These are phyloP conservation scores for Nemotelus nigrinus DNA, from an alignment of 2,888 invertebrate species.

Conservation along the genomic window DNA sequence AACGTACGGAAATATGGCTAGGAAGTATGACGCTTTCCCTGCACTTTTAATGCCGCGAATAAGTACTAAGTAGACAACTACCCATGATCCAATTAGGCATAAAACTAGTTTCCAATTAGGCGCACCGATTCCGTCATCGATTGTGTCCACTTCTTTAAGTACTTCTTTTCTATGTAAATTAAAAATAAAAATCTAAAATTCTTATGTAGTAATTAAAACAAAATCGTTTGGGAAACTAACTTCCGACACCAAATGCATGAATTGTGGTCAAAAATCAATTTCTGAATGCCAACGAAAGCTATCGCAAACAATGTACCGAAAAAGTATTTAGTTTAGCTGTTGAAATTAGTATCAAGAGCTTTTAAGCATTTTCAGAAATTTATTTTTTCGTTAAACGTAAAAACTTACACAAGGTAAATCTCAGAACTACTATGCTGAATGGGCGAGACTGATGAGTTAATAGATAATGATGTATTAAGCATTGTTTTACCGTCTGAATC, in stretches of 20 bases:
- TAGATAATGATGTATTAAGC: slow-evolving; percentile 11
- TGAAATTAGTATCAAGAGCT: no score
- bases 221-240: no score
- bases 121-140: slow-evolving; percentile 68
- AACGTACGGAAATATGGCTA: slow-evolving; percentile 77
- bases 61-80: slow-evolving; percentile 67
- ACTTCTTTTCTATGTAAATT: slow-evolving; percentile 65
- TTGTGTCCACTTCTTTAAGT: slow-evolving; percentile 65
- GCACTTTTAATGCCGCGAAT: slow-evolving; percentile 71
- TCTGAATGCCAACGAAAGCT: neutral
- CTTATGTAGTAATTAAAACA: neutral
- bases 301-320: no score
- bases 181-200: slow-evolving; percentile 8
- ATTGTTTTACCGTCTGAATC: slow-evolving; percentile 53
- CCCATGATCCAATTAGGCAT: slow-evolving; percentile 68
- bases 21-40: slow-evolving; percentile 78
- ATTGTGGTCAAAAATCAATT: no score
- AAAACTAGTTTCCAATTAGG: slow-evolving; percentile 68
- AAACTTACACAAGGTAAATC: slow-evolving; percentile 68
- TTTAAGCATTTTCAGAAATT: no score
- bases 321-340: no score
- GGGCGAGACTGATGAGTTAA: slow-evolving; percentile 3
- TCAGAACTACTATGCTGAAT: slow-evolving; percentile 63
- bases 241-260: no score
- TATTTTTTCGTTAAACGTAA: no score